A percentile compares a stretch with the other conserved stretches of the same genome.
Evolutionary conservation across 2,888 invertebrate genomes (phyloP).

Genomic region (Galerucella pusilla): DNA sequence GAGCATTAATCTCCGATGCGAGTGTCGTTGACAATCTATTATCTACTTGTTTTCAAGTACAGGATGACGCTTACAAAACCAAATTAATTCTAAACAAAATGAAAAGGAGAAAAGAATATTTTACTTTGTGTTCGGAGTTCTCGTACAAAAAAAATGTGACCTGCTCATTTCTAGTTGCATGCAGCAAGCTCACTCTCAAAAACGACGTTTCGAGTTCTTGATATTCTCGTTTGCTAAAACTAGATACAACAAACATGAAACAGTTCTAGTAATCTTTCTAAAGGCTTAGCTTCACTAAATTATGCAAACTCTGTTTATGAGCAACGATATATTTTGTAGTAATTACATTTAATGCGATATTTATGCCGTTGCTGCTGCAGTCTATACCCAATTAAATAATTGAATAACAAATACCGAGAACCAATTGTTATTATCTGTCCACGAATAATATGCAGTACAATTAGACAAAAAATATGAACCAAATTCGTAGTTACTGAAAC

Average conservation of each 20-base stretch:
- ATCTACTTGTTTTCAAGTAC: constrained; percentile 33
- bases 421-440: not conserved
- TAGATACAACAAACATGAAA: too few species aligned
- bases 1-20: constrained; percentile 35
- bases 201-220: too few species aligned
- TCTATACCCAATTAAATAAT: not conserved
- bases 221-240: too few species aligned
- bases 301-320: too few species aligned
- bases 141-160: too few species aligned
- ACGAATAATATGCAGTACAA: not conserved
- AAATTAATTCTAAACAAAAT: not conserved
- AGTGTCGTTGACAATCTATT: constrained; percentile 41
- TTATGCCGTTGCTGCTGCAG: not conserved
- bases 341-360: too few species aligned
- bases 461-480: constrained; percentile 1
- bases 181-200: too few species aligned
- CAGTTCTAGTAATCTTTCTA: too few species aligned
- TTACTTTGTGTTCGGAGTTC: too few species aligned
- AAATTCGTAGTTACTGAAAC: constrained; percentile 8
- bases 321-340: too few species aligned
- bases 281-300: too few species aligned
- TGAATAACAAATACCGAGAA: not conserved
- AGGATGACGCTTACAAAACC: not conserved
- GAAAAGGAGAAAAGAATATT: not conserved
- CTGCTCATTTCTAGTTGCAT: too few species aligned